Evolutionary conservation across 2,113 vertebrate genomes (phyloP).

Genomic region (Pomatostomus ruficeps): DNA sequence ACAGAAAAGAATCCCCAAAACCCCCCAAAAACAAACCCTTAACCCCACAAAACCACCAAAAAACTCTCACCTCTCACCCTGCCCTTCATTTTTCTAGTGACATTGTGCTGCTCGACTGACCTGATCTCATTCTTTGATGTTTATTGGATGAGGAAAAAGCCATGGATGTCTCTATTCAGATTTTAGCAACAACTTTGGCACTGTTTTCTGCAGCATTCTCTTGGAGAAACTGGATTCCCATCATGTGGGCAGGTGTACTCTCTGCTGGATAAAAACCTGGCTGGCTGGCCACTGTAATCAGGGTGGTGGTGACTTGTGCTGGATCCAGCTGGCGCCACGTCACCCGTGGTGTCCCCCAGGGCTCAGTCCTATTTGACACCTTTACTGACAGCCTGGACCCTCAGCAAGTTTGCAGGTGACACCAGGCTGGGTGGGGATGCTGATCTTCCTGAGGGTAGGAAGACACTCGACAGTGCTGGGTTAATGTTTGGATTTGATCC

Average conservation of each 20-base stretch:
- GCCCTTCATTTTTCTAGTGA: background rate
- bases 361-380: background rate
- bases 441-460: background rate
- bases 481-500: background rate
- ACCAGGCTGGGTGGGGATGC: background rate
- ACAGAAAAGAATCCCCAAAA: background rate
- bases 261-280: background rate
- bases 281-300: background rate
- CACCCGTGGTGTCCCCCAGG: background rate
- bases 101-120: background rate
- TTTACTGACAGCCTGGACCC: too few species aligned
- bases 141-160: background rate
- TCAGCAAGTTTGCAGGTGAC: background rate
- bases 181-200: background rate
- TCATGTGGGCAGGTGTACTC: accelerated
- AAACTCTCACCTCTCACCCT: background rate
- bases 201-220: background rate
- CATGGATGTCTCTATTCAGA: background rate
- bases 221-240: background rate
- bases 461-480: accelerated
- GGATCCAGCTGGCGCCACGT: background rate
- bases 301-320: accelerated
- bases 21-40: accelerated
- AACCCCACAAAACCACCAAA: background rate
- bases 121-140: accelerated